phyloP scores from a whole-genome alignment of 2,797 vertebrate species.

The Glossophaga mutica region DNA sequence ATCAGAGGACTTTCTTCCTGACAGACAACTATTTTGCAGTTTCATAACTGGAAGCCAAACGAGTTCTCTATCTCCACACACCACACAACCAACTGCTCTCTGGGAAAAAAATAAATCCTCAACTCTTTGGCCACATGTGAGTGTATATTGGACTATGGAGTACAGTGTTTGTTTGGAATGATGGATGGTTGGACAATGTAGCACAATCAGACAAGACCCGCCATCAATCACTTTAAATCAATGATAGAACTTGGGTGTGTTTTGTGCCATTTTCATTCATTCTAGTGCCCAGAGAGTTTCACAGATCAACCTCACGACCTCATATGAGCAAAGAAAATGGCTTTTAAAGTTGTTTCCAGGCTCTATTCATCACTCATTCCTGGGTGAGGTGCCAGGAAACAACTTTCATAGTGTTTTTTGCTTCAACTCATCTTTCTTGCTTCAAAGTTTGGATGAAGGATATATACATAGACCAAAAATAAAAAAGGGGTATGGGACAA shows the following conservation, averaged over 20 bases:
- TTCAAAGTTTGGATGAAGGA: constrained; percentile 23
- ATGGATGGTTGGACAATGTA: constrained; percentile 70
- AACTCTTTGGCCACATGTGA: constrained; percentile 38
- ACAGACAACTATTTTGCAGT: constrained; percentile 45
- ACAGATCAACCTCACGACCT: constrained; percentile 67
- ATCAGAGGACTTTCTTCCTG: constrained; percentile 39
- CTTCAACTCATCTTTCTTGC: constrained; percentile 56
- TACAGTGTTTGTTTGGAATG: constrained; percentile 67
- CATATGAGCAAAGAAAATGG: constrained; percentile 76
- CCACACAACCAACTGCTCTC: not conserved
- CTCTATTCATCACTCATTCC: constrained; percentile 75
- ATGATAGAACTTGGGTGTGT: constrained; percentile 75
- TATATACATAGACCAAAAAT: not conserved
- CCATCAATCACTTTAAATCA: constrained; percentile 78
- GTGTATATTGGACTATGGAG: constrained; percentile 60
- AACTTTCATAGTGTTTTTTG: constrained; percentile 36
- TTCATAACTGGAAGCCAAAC: constrained; percentile 21
- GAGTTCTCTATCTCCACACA: not conserved
- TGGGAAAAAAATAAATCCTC: constrained; percentile 27
- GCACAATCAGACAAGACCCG: constrained; percentile 69
- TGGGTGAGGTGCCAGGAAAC: constrained; percentile 72
- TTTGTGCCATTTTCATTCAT: constrained; percentile 72
- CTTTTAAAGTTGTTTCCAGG: constrained; percentile 75
- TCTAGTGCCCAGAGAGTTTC: constrained; percentile 72
- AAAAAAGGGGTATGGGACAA: not conserved